Base-by-base conservation (phyloP, 2,888 invertebrate species). In the Arge pagana region DNA sequence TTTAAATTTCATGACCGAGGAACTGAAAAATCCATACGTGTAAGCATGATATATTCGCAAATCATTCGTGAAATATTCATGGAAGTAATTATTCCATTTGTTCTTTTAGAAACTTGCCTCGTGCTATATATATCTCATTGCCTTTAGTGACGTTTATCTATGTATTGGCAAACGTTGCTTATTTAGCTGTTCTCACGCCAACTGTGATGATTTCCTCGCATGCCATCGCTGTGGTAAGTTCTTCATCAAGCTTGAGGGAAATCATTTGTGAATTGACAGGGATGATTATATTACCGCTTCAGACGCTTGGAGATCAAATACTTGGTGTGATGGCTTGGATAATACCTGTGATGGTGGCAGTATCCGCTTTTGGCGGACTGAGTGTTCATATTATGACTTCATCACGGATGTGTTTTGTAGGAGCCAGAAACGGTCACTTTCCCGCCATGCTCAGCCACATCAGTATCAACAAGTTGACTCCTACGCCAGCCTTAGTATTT, bases 311-410 rank as follows among this genome's bases (percentile, higher is more conserved):
- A 6, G 82, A 86, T 55, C 80, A 83, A 61, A 83, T 91, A 6
- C 80, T 96, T 55, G 91, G 93, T 4, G 79, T 80, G 56, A 81
- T 90, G 65, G 81, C 86, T 6, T 89, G 90, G 85, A 83, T 87
- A 11, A 93, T 97, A 84, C 95, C 96, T 0, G 77, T 93, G 4
- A 85, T 96, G 80, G 96, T 97, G 2, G 95, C 96, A 0, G 83
- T 94, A 51, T 96, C 96, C 0, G 90, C 94, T 2, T 85, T 96
- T 69, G 96, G 96, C 52, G 95, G 96, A 1, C 81, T 97, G 3
- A 92, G 94, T 55, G 95, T 96, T 48, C 95, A 95, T 70, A 92
- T 97, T 42, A 95, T 97, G 90, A 90, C 96, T 15, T 93, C 94
- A 6, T 94, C 96, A 2, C 85, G 93, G 57, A 89, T 93, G 87